Percentiles rank a stretch among this genome's conserved stretches.
phyloP scores from a whole-genome alignment of 2,113 vertebrate species.

The Terrapene triunguis region DNA sequence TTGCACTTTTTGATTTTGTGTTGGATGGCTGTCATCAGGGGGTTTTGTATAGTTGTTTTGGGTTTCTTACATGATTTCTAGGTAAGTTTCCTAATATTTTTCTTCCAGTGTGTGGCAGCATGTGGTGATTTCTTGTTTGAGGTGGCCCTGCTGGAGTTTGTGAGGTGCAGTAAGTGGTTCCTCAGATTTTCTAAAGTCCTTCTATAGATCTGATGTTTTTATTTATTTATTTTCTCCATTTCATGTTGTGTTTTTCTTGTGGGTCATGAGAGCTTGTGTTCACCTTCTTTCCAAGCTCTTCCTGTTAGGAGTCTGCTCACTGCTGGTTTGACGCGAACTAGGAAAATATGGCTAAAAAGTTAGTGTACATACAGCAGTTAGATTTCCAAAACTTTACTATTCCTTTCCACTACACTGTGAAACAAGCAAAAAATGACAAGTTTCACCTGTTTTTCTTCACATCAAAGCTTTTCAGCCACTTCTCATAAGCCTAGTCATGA shows the following conservation, averaged over 20 bases:
- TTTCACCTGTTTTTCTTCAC: background rate
- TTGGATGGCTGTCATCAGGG: no score
- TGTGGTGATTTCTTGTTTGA: no score
- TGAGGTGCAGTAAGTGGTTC: no score
- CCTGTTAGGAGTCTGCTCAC: background rate
- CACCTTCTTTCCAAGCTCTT: background rate
- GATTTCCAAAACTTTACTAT: background rate
- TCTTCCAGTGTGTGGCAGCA: no score
- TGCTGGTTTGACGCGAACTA: background rate
- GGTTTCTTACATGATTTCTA: no score
- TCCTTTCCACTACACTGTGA: background rate
- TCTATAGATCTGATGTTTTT: background rate
- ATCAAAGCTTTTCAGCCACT: conserved; percentile 19
- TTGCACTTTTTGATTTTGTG: no score
- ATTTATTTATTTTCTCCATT: conserved; percentile 9
- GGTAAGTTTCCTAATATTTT: no score
- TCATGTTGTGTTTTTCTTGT: background rate
- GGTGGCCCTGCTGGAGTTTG: no score
- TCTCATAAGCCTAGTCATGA: conserved; percentile 59
- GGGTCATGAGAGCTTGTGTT: background rate
- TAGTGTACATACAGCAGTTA: rapidly evolving
- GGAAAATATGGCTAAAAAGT: background rate
- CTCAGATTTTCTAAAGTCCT: no score
- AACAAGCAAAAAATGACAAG: background rate
- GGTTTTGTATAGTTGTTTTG: no score